Evolutionary conservation across 2,888 invertebrate species (phyloP).

Genomic region (Amphimallon solstitiale): DNA sequence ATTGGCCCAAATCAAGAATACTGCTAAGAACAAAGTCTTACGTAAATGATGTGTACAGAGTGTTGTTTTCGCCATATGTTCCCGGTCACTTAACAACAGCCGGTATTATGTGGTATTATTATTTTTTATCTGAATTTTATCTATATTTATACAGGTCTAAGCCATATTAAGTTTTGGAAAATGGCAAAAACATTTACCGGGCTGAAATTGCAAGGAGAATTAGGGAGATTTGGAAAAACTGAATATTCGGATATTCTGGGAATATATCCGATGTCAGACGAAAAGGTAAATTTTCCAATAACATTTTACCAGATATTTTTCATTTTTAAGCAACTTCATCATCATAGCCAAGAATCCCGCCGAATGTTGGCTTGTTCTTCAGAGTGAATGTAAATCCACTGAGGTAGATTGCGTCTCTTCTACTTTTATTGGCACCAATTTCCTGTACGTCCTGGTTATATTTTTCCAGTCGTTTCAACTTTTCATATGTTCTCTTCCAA

Average conservation of each 20-base stretch:
- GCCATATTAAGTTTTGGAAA: constrained; percentile 93
- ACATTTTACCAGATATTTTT: too few species aligned
- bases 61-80: constrained; percentile 84
- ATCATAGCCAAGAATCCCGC: too few species aligned
- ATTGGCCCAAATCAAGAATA: constrained; percentile 81
- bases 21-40: constrained; percentile 84
- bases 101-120: constrained; percentile 64
- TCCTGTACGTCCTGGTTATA: too few species aligned
- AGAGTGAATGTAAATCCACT: too few species aligned
- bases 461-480: too few species aligned
- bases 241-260: constrained; percentile 91
- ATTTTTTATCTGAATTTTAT: too few species aligned
- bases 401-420: too few species aligned
- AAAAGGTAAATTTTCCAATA: too few species aligned
- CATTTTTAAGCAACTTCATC: too few species aligned
- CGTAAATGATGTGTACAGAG: constrained; percentile 81
- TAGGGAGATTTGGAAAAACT: constrained; percentile 93
- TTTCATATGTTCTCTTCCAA: too few species aligned
- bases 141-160: constrained; percentile 63
- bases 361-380: too few species aligned
- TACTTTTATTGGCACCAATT: too few species aligned
- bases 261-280: constrained; percentile 86
- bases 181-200: constrained; percentile 93
- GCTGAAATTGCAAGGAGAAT: constrained; percentile 84
- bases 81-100: constrained; percentile 83